phyloP scores from a whole-genome alignment of 2,797 vertebrate species.

The Acipenser transmontanus region DNA sequence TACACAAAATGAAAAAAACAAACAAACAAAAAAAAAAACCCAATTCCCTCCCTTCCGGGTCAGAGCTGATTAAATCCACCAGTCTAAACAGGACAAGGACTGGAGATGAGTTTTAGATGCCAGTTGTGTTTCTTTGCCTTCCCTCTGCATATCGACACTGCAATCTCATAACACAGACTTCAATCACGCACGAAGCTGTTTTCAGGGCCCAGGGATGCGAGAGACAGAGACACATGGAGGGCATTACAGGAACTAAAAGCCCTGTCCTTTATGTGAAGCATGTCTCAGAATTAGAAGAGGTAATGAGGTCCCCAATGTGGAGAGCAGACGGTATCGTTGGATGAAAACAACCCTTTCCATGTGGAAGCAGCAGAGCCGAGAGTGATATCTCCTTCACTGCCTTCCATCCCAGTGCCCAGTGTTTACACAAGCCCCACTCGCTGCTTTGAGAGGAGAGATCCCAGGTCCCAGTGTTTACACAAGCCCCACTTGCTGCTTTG shows the following conservation, averaged over 20 bases:
- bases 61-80: neutral
- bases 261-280: conserved; percentile 20
- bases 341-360: too few relatives aligned
- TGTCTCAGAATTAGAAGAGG: conserved; percentile 32
- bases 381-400: neutral
- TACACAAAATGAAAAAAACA: neutral
- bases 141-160: neutral
- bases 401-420: neutral
- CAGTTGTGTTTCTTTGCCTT: neutral
- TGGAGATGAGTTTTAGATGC: too few relatives aligned
- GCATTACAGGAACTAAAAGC: conserved; percentile 16
- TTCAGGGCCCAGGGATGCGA: neutral
- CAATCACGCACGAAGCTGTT: neutral
- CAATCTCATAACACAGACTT: neutral
- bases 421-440: too few relatives aligned
- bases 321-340: conserved; percentile 21
- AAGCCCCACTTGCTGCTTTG: too few relatives aligned
- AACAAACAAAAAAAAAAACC: neutral
- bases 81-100: neutral
- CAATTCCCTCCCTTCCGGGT: neutral
- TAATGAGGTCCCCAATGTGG: conserved; percentile 31
- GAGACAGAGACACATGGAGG: neutral
- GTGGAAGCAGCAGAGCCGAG: too few relatives aligned
- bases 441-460: too few relatives aligned
- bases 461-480: too few relatives aligned